Evolutionary conservation across 2,113 vertebrate genomes (phyloP).

Genomic region (Lepisosteus osseus): DNA sequence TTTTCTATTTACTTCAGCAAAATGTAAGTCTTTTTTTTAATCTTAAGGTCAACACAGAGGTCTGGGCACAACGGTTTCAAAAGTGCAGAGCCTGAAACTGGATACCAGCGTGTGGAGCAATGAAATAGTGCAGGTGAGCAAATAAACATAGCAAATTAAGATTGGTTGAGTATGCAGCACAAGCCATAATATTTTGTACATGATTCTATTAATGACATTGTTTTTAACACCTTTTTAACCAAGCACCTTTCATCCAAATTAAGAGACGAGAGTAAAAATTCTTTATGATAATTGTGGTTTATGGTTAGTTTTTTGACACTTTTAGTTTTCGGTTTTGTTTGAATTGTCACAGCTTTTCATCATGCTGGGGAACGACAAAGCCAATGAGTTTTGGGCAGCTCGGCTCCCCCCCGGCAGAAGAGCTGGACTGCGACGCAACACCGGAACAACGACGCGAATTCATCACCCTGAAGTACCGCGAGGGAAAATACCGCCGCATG

Average conservation of each 20-base stretch:
- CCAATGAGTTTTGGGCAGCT: conserved; percentile 88
- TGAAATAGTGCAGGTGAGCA: conserved; percentile 85
- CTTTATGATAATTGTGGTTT: no score
- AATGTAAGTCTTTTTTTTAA: conserved; percentile 21
- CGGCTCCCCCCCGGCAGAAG: conserved; percentile 62
- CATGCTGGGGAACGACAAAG: conserved; percentile 86
- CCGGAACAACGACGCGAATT: conserved; percentile 80
- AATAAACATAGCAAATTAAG: no score
- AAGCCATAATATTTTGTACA: no score
- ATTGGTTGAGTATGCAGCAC: no score
- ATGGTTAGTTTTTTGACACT: no score
- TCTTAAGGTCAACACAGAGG: conserved; percentile 85
- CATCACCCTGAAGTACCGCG: conserved; percentile 80
- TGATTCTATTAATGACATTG: no score
- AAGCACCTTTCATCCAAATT: no score
- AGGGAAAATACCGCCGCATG: conserved; percentile 76
- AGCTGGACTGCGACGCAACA: conserved; percentile 65
- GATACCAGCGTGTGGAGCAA: conserved; percentile 97
- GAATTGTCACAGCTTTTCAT: conserved; percentile 80
- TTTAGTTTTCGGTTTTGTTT: not conserved
- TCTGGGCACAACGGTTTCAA: conserved; percentile 89
- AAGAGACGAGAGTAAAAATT: no score
- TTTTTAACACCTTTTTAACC: no score
- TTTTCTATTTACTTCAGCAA: not conserved
- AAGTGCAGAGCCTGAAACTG: conserved; percentile 95